Conservation (phyloP, 2,797 vertebrate genomes). For the Chrysocyon brachyurus region DNA sequence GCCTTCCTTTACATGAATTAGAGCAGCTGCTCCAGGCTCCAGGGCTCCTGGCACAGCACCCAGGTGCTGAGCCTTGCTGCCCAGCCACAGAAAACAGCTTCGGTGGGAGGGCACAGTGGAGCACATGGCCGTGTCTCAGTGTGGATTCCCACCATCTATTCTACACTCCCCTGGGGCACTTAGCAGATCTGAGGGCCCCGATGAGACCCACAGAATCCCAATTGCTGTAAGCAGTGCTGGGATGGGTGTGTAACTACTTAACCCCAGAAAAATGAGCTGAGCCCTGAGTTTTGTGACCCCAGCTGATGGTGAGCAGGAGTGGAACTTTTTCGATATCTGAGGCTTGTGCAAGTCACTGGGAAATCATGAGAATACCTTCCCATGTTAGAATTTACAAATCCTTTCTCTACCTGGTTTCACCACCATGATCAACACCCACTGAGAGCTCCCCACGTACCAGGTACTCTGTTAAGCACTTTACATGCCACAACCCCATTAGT, state of each 20-base stretch:
- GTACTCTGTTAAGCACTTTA: background rate
- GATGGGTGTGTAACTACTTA: background rate
- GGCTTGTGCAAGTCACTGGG: background rate
- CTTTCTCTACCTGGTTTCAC: background rate
- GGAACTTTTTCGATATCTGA: background rate
- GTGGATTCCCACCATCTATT: background rate
- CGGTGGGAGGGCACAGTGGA: background rate
- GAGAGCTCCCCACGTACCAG: background rate
- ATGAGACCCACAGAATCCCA: background rate
- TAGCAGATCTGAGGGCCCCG: background rate
- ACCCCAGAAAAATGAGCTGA: background rate
- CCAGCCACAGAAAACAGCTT: background rate
- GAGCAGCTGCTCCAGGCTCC: conserved; percentile 75
- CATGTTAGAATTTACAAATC: background rate
- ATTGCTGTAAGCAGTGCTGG: background rate
- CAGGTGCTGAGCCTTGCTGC: background rate
- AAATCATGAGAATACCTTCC: background rate
- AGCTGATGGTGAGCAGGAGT: background rate
- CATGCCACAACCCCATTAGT: background rate
- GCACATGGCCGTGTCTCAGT: background rate
- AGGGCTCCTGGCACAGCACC: conserved; percentile 43
- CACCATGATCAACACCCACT: background rate
- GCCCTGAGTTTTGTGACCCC: background rate
- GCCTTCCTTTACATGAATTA: conserved; percentile 83
- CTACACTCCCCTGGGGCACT: background rate